Evolutionary conservation across 2,113 vertebrate genomes (phyloP), one percentile per base, ranked within the genome.

Genomic region (Puffinus mauretanicus): DNA sequence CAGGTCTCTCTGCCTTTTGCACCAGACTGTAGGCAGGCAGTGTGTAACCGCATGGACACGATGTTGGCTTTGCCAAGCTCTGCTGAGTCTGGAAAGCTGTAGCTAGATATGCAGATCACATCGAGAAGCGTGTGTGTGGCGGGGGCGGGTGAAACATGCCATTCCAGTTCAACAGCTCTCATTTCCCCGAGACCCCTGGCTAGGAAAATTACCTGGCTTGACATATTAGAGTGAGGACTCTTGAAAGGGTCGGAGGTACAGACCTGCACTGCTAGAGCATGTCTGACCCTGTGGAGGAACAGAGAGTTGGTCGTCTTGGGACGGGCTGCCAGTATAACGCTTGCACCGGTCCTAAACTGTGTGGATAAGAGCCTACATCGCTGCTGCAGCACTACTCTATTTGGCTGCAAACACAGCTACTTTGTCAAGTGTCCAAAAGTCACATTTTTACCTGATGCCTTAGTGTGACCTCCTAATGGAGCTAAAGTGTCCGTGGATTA

Each of bases 121-220:
- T 10, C 0, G 8, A 49, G 82, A 13, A 54, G 82, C 1, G 1
- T 26, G 54, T 57, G 75, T 34, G 60, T 3, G 17, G 80, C 5
- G 36, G 88, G 67, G 86, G 93, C 2, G 51, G 79, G 8, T 46
- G 82, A 49, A 90, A 93, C 93, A 1, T 20, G 91, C 88, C 82
- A 16, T 95, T 96, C 97, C 95, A 79, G 96, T 95, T 91, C 67
- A 60, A 4, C 94, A 69, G 85, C 96, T 96, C 82, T 49, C 51
- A 17, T 75, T 75, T 95, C 61, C 73, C 81, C 34, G 80, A 60
- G 96, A 94, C 93, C 95, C 80, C 94, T 94, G 93, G 86, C 92
- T 93, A 91, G 94, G 93, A 93, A 95, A 92, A 86, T 70, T 64
- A 79, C 58, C 69, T 2, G 1, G 58, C 52, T 62, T 79, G 79